These are phyloP conservation scores for Cynopterus sphinx DNA, from an alignment of 2,797 vertebrate genomes.

Conservation along the genomic window DNA sequence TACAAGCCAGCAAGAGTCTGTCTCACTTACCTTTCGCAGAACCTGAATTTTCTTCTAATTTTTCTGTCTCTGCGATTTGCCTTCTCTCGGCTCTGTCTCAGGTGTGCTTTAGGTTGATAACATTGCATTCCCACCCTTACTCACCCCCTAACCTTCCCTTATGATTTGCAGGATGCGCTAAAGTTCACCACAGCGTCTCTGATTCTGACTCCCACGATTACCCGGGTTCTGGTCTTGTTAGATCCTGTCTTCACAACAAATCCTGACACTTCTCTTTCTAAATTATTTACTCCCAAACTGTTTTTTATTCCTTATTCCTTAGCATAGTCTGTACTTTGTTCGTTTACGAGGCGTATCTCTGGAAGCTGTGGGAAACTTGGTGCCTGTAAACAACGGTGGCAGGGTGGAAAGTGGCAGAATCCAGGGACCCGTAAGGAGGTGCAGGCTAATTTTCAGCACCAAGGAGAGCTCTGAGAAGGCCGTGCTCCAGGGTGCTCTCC, in stretches of 20 bases:
- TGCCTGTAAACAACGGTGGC: not conserved
- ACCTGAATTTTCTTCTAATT: not conserved
- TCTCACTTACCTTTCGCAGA: not conserved
- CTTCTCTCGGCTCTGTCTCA: not conserved
- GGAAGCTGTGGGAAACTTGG: not conserved
- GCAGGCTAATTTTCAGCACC: conserved; percentile 67
- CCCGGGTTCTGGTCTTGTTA: not conserved
- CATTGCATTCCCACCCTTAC: not conserved
- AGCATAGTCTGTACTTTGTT: not conserved
- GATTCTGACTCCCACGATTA: not conserved
- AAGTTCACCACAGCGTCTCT: not conserved
- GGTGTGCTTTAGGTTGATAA: not conserved
- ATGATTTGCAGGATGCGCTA: not conserved
- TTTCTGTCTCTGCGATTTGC: not conserved
- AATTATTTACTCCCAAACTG: not conserved
- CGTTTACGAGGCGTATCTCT: not conserved
- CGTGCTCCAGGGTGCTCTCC: not conserved
- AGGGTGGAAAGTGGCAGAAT: not conserved
- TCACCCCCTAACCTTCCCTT: not conserved
- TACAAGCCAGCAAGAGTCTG: not conserved
- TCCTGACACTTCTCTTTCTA: not conserved
- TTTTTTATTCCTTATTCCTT: not conserved
- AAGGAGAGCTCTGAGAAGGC: conserved; percentile 65
- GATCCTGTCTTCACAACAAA: not conserved
- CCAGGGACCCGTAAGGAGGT: not conserved